Evolutionary conservation across 2,797 vertebrate genomes (phyloP).

Genomic region (Lerista edwardsae): DNA sequence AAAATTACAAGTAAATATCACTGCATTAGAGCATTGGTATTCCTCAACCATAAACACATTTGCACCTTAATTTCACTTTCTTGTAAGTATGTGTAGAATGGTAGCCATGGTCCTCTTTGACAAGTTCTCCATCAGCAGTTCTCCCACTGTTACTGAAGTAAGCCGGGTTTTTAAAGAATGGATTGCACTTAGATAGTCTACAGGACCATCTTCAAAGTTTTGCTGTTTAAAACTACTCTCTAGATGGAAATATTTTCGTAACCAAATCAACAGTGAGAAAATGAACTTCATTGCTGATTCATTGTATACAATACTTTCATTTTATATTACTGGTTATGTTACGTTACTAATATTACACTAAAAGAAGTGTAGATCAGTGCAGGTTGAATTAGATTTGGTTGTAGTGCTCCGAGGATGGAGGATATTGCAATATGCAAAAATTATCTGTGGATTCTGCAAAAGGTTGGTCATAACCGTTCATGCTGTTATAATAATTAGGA

Average conservation of each 20-base stretch:
- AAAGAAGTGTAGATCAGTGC: background rate
- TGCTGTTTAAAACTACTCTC: background rate
- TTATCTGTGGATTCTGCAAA: conserved; percentile 7
- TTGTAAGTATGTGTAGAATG: background rate
- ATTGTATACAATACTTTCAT: background rate
- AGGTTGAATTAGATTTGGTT: background rate
- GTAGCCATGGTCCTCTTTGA: background rate
- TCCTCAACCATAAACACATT: background rate
- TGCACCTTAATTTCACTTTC: background rate
- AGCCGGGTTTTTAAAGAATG: background rate
- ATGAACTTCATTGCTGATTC: background rate
- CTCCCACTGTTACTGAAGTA: background rate
- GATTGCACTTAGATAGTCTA: background rate
- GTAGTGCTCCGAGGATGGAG: too few relatives aligned
- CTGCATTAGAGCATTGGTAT: background rate
- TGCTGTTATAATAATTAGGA: background rate
- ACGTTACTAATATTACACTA: too few relatives aligned
- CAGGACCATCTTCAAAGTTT: background rate
- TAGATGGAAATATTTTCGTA: background rate
- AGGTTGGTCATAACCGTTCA: background rate
- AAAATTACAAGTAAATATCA: background rate
- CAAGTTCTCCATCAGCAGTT: background rate
- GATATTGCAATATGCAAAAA: background rate
- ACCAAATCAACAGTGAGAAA: background rate
- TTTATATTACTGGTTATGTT: background rate